phyloP scores from a whole-genome alignment of 1,140 invertebrate species.

The Linepithema humile region DNA sequence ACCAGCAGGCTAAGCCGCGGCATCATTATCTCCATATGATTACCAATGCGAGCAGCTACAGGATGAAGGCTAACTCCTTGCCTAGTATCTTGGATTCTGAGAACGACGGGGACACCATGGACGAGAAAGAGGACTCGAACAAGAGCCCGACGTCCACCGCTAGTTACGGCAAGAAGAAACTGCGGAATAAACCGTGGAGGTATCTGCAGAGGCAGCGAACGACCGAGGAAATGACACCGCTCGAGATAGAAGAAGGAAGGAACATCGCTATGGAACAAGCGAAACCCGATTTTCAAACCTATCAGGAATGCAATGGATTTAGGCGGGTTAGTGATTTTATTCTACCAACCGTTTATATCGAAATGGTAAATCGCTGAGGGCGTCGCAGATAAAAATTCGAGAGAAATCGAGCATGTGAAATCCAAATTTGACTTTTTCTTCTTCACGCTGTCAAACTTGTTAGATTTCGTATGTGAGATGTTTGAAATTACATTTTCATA shows the following conservation, averaged over 20 bases:
- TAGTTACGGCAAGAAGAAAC: conserved; percentile 81
- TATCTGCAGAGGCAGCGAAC: conserved; percentile 81
- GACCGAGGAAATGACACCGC: conserved; percentile 80
- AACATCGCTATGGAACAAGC: conserved; percentile 43
- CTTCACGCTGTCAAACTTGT: no score
- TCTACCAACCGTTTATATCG: background rate
- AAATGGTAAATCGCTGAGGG: no score
- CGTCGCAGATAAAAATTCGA: no score
- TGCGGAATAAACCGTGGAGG: conserved; percentile 78
- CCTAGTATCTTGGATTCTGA: conserved; percentile 92
- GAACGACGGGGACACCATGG: conserved; percentile 86
- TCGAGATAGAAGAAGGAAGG: conserved; percentile 73
- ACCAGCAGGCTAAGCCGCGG: conserved; percentile 76
- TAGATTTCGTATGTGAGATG: no score
- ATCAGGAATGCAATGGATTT: conserved; percentile 68
- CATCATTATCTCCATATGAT: conserved; percentile 83
- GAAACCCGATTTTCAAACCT: conserved; percentile 50
- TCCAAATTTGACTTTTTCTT: no score
- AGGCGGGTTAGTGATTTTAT: conserved; percentile 65
- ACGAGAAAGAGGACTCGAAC: conserved; percentile 84
- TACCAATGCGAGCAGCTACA: conserved; percentile 85
- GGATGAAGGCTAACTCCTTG: conserved; percentile 90
- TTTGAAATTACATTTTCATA: no score
- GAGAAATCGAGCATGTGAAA: no score
- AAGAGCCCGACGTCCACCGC: conserved; percentile 87